Evolutionary conservation across 1,140 invertebrate genomes (phyloP), one percentile per base, ranked within the genome.

Genomic region (Hermetia illucens): DNA sequence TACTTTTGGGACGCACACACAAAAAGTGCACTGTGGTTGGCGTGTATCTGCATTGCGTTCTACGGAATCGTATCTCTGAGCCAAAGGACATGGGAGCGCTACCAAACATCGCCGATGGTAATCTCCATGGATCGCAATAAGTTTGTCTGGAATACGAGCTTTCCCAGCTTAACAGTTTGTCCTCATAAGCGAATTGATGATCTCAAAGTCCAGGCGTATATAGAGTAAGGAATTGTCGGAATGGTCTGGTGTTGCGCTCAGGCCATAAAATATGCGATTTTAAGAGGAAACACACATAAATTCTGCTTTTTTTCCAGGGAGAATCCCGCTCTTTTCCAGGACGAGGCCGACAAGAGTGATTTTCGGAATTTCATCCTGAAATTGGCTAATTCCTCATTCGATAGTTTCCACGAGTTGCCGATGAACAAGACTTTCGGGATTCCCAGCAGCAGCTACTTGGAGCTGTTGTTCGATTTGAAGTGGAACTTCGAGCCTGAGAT

Each of bases 121-220:
- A 72, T 79, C 21, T 78, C 77, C 2, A 76, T 79, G 72, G 76
- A 80, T 56, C 62, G 76, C 1, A 74, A 79, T 48, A 72, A 76
- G 55, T 70, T 72, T 44, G 66, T 72, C 0, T 80, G 77, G 77
- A 77, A 77, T 40, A 79, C 77, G 0, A 71, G 73, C 4, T 78
- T 79, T 45, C 75, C 76, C 1, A 64, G 70, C 10, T 18, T 70
- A 22, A 72, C 69, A 1, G 61, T 72, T 13, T 72, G 69, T 40
- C 63, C 66, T 0, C 60, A 66, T 15, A 59, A 57, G 9, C 64
- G 66, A 31, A 51, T 71, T 34, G 66, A 71, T 46, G 50, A 57
- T 21, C 49, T 48, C 6, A 71, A 70, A 50, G 46, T 72, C 10
- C 55, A 58, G 3, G 44, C 50, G 3, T 70, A 68, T 41, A 49